A percentile compares a stretch with the other conserved stretches of the same genome.
Conservation (phyloP, 2,113 vertebrate genomes). For the Setophaga kirtlandii region DNA sequence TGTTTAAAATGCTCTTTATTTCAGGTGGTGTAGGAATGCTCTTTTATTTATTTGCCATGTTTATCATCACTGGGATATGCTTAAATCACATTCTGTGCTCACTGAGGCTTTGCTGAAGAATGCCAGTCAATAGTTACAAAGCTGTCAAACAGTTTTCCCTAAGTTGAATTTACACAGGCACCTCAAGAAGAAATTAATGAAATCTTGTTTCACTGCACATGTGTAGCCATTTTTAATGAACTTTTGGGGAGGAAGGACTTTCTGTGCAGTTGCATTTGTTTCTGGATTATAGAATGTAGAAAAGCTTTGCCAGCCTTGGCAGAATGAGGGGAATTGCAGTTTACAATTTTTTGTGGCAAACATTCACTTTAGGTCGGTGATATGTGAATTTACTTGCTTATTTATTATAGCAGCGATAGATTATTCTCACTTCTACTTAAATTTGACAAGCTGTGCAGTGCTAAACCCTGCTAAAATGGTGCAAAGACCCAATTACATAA, state of each 20-base stretch:
- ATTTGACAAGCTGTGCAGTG: slow-evolving; percentile 67
- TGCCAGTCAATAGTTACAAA: slow-evolving; percentile 64
- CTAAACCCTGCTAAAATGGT: slow-evolving; percentile 77
- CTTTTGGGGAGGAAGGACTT: neutral
- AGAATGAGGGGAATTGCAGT: neutral
- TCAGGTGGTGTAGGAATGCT: neutral
- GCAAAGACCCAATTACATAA: slow-evolving; percentile 78
- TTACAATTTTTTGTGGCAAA: neutral
- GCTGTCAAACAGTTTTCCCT: slow-evolving; percentile 43
- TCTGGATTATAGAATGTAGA: neutral
- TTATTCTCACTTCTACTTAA: slow-evolving; percentile 55
- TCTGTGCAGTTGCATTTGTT: neutral
- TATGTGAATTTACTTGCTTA: slow-evolving; percentile 6
- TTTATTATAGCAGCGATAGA: slow-evolving; percentile 44
- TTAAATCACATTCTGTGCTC: slow-evolving; percentile 3
- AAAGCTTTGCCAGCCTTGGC: neutral
- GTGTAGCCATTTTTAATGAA: slow-evolving; percentile 25
- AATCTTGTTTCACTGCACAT: slow-evolving; percentile 41
- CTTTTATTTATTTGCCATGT: neutral
- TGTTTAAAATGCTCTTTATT: neutral
- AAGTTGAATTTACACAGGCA: slow-evolving; percentile 40
- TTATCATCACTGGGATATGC: slow-evolving; percentile 1
- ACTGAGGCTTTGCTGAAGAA: slow-evolving; percentile 36
- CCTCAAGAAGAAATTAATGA: slow-evolving; percentile 50
- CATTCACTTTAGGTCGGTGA: neutral